These are phyloP conservation scores for Heliconius ethilla DNA, from an alignment of 2,888 invertebrate genomes.

Conservation along the genomic window DNA sequence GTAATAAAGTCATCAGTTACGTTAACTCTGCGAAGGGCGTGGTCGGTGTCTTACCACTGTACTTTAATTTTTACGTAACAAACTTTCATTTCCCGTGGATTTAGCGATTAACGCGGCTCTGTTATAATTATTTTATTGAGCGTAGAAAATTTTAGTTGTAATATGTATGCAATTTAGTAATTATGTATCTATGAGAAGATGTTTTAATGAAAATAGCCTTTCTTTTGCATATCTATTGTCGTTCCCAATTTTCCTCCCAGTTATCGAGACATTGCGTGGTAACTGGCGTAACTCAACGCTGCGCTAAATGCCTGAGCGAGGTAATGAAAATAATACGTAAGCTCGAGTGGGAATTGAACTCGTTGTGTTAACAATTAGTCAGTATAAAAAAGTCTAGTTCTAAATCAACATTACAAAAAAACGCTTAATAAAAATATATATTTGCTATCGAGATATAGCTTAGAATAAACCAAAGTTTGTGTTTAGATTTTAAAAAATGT, in stretches of 20 bases:
- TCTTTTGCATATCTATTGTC: neutral
- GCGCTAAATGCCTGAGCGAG: no score
- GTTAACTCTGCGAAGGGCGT: conserved; percentile 6
- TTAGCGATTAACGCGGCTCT: neutral
- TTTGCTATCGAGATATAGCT: neutral
- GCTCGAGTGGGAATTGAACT: no score
- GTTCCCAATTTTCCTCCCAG: no score
- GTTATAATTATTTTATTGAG: neutral
- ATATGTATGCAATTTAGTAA: conserved; percentile 1
- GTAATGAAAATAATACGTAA: no score
- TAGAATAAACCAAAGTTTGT: neutral
- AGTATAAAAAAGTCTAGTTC: no score
- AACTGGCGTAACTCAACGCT: no score
- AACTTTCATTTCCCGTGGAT: conserved; percentile 19
- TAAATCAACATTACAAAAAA: no score
- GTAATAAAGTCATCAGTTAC: neutral
- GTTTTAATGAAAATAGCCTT: neutral
- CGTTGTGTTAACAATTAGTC: no score
- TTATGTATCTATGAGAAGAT: neutral
- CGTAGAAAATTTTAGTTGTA: neutral
- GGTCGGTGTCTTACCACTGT: neutral
- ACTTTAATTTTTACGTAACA: conserved; percentile 7
- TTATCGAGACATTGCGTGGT: no score
- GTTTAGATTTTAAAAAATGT: neutral
- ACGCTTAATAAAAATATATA: neutral